Conservation (phyloP, 2,797 vertebrate genomes). For the Pteronotus mesoamericanus region DNA sequence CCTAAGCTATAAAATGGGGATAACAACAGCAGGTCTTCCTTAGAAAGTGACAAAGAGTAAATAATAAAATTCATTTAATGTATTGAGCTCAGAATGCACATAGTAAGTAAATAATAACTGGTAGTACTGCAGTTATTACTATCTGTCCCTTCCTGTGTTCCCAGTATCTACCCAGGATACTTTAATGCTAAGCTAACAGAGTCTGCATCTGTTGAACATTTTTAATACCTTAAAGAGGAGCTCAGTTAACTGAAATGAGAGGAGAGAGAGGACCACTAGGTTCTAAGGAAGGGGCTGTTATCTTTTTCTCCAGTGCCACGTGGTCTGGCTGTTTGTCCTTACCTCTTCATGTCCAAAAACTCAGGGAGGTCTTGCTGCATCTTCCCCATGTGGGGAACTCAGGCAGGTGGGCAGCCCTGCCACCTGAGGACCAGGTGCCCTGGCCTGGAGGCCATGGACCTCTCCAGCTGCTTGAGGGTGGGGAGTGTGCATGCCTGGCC, state of each 20-base stretch:
- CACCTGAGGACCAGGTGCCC: not conserved
- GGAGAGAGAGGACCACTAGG: not conserved
- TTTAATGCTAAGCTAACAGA: not conserved
- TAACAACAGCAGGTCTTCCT: not conserved
- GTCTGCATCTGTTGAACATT: not conserved
- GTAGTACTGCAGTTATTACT: not conserved
- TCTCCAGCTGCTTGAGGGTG: not conserved
- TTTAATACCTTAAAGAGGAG: not conserved
- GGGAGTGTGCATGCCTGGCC: not conserved
- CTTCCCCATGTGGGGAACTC: not conserved
- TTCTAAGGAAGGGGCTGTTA: not conserved
- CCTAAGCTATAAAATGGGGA: slow-evolving; percentile 25
- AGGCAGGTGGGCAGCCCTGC: not conserved
- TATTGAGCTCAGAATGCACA: not conserved
- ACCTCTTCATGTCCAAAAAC: not conserved
- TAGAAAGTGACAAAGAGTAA: not conserved
- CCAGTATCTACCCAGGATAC: not conserved
- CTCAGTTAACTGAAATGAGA: not conserved
- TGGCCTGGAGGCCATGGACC: not conserved
- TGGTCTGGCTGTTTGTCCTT: not conserved
- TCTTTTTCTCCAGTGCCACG: not conserved
- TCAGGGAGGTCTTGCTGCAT: not conserved
- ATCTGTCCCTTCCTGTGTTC: not conserved
- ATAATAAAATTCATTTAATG: not conserved
- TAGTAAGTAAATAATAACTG: not conserved